phyloP scores from a whole-genome alignment of 2,113 vertebrate species.

The Electrona antarctica region DNA sequence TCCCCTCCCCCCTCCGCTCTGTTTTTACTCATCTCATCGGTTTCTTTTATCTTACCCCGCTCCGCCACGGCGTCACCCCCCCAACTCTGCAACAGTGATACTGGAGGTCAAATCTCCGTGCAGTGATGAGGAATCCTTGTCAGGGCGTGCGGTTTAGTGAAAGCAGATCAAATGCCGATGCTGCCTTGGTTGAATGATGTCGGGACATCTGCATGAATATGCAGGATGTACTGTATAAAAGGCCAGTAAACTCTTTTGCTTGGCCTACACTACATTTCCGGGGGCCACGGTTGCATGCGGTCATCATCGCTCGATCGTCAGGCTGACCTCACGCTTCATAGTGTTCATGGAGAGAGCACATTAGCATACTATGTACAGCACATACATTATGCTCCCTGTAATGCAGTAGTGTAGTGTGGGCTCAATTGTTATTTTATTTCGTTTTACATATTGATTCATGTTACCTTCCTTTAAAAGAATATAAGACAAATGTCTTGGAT shows the following conservation, averaged over 20 bases:
- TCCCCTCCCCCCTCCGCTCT: conserved; percentile 29
- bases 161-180: conserved; percentile 71
- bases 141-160: conserved; percentile 58
- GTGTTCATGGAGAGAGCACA: conserved; percentile 8
- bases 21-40: conserved; percentile 66
- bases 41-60: conserved; percentile 64
- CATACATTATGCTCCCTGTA: neutral
- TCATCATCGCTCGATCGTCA: conserved; percentile 39
- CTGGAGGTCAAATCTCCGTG: conserved; percentile 72
- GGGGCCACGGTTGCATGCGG: conserved; percentile 33
- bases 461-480: conserved; percentile 12
- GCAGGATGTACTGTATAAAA: conserved; percentile 39
- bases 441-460: conserved; percentile 19
- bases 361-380: conserved; percentile 9
- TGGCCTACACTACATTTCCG: conserved; percentile 43
- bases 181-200: conserved; percentile 61
- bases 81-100: conserved; percentile 50
- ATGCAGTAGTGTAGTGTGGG: neutral
- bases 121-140: conserved; percentile 65
- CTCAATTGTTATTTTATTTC: conserved; percentile 3
- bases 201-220: conserved; percentile 61
- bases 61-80: conserved; percentile 22
- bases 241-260: conserved; percentile 62
- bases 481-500: conserved; percentile 11
- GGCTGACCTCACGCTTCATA: conserved; percentile 31